Evolutionary conservation across 2,888 invertebrate genomes (phyloP), one percentile per base, ranked within the genome.

Genomic region (Resseliella maxima): DNA sequence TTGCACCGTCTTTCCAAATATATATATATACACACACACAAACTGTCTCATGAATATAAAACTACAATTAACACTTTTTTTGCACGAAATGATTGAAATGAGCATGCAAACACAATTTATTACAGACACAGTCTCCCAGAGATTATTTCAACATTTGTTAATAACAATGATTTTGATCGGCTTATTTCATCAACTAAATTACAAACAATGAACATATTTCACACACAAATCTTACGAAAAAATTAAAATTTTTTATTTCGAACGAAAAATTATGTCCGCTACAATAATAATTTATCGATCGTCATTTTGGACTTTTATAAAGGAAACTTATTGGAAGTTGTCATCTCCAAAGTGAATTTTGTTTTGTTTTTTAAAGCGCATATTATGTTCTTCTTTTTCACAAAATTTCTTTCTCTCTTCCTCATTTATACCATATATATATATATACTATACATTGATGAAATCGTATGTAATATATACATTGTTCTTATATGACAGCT

Each of bases 331-430:
- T 83, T 38, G 83, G 38, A 83, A 83, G 24, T 83, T 38, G 83
- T 83, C 83, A 83, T 83, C 38, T 83, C 38, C 83, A 38, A 38
- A 83, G 83, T 38, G 83, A 83, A 83, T 38, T 38, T 83, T 83
- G 83, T 83, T 83, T 83, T 83, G 83, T 38, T 83, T 83, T 83
- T 83, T 83, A 38, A 81, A 83, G 83, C 83, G 83, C 83, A 83
- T 83, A 83, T 83, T 83, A 24, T 83, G 36, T n/a, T 83, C 83
- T 83, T 21, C 24, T 83, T 5, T 5, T 38, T 83, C 24, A 38
- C 38, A 3, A 2, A 24, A 2, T 59, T 24, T 59, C 59, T 59
- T 59, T 15, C 24, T 83, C 24, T 83, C 38, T 83, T 36, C 36
- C 18, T 21, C 21, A 35, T 83, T n/a, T 36, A 12, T 83, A 38